Evolutionary conservation across 2,113 vertebrate genomes (phyloP).

Genomic region (Elaphurus davidianus): DNA sequence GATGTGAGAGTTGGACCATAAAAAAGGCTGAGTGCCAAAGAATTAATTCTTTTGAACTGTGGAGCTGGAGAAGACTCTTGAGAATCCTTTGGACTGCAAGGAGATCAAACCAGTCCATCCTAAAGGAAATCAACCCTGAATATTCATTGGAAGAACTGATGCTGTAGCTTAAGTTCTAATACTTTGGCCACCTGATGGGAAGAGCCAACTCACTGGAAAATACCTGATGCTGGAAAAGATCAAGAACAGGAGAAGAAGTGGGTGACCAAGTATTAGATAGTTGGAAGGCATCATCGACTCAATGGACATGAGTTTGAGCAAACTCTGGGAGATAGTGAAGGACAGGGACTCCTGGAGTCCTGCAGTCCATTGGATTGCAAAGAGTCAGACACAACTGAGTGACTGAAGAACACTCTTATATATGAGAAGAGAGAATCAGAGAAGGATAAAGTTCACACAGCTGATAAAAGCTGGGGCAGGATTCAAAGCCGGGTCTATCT

Average conservation of each 20-base stretch:
- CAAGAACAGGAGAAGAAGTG: neutral
- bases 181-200: neutral
- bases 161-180: neutral
- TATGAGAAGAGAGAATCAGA: neutral
- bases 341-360: neutral
- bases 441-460: neutral
- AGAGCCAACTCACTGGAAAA: neutral
- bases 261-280: neutral
- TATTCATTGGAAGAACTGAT: neutral
- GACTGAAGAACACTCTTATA: neutral
- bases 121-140: neutral
- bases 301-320: neutral
- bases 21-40: neutral
- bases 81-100: neutral
- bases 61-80: neutral
- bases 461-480: neutral
- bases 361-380: neutral
- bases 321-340: neutral
- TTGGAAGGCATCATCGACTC: neutral
- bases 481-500: neutral
- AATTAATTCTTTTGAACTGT: neutral
- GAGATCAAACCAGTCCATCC: neutral
- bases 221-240: neutral
- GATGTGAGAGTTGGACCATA: neutral
- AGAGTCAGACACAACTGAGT: neutral